These are phyloP conservation scores for Elymnias hypermnestra DNA, from an alignment of 1,140 invertebrate species.

Conservation along the genomic window DNA sequence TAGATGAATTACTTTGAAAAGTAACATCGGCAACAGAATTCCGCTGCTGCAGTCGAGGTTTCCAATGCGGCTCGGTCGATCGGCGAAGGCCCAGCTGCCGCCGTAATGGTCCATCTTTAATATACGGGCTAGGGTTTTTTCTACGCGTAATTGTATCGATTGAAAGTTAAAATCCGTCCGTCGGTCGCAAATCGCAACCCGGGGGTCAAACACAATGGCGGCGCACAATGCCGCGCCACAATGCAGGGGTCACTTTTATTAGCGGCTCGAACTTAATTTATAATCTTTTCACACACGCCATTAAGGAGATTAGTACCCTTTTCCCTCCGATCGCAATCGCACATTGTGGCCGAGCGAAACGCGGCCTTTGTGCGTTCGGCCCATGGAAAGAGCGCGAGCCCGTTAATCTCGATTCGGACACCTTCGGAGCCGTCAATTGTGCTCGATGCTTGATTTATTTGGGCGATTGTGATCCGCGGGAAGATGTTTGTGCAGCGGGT, in stretches of 20 bases:
- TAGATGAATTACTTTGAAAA: too few relatives aligned
- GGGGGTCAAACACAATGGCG: constrained; percentile 64
- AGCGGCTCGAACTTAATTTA: constrained; percentile 76
- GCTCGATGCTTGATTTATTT: constrained; percentile 70
- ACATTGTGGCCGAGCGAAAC: constrained; percentile 71
- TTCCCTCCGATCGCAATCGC: constrained; percentile 64
- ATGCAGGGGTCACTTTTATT: constrained; percentile 74
- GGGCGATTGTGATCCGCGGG: constrained; percentile 44
- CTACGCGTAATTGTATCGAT: constrained; percentile 11
- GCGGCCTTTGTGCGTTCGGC: too few relatives aligned
- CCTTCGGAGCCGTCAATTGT: constrained; percentile 56
- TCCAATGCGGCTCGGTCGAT: too few relatives aligned
- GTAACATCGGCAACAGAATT: too few relatives aligned
- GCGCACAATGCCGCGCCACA: constrained; percentile 70
- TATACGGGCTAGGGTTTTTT: background rate
- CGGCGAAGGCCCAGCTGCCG: too few relatives aligned
- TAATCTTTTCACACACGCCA: constrained; percentile 74
- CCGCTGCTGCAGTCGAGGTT: too few relatives aligned
- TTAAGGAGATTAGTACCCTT: constrained; percentile 76
- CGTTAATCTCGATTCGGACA: constrained; percentile 56
- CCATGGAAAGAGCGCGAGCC: too few relatives aligned
- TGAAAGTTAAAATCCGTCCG: constrained; percentile 44
- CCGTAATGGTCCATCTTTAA: too few relatives aligned
- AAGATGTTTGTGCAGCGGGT: constrained; percentile 65
- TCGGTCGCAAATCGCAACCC: constrained; percentile 59